phyloP scores from a whole-genome alignment of 30 jellyfish, hydroid and myxozoan genomes.

The Aurelia sp. region DNA sequence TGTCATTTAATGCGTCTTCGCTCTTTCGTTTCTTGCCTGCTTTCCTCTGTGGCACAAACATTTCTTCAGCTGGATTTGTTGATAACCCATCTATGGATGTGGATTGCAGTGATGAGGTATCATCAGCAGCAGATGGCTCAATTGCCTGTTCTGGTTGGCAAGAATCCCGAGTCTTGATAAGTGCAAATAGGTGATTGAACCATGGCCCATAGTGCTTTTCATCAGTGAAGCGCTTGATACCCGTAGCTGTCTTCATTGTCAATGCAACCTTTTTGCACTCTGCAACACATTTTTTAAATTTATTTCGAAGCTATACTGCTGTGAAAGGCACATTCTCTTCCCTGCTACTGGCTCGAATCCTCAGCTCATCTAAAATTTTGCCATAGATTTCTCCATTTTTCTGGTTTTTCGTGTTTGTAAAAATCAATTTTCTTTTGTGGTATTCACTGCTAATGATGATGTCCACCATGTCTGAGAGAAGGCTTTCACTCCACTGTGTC shows the following conservation, averaged over 20 bases:
- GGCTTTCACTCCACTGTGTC: not conserved
- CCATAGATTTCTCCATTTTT: conserved; percentile 9
- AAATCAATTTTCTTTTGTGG: not conserved
- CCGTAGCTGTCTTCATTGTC: conserved; percentile 61
- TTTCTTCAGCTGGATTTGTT: no score
- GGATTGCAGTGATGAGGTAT: no score
- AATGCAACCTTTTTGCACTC: conserved; percentile 59
- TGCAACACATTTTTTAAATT: conserved; percentile 22
- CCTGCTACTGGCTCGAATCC: not conserved
- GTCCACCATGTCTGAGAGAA: conserved; percentile 8
- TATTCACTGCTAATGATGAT: conserved; percentile 3
- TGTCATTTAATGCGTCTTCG: no score
- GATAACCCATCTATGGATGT: no score
- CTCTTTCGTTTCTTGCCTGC: no score
- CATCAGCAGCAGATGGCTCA: conserved; percentile 8
- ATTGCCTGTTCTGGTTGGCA: conserved; percentile 68
- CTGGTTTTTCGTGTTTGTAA: conserved; percentile 8
- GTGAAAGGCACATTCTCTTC: conserved; percentile 17
- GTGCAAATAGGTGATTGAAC: conserved; percentile 44
- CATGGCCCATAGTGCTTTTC: conserved; percentile 55
- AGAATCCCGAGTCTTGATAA: conserved; percentile 37
- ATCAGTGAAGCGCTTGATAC: conserved; percentile 51
- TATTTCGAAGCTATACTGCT: conserved; percentile 36
- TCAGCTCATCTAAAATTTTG: conserved; percentile 8
- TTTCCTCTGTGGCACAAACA: no score